Evolutionary conservation across 2,113 vertebrate species (phyloP).

Genomic region (Arizona elegans): DNA sequence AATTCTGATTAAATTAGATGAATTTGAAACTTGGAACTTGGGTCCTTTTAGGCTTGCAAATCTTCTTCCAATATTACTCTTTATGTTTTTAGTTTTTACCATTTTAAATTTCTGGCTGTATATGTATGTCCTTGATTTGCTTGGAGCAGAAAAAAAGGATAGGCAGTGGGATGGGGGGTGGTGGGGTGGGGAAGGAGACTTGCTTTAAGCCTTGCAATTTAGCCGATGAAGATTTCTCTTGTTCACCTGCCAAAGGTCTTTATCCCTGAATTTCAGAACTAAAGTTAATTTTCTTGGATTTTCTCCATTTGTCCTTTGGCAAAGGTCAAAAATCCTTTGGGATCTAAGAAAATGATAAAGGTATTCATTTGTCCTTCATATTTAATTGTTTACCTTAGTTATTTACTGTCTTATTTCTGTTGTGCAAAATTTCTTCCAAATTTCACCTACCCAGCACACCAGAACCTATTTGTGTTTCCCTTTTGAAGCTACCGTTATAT

Average conservation of each 20-base stretch:
- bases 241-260: background rate
- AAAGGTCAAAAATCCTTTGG: too few species aligned
- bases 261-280: background rate
- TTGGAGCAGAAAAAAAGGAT: background rate
- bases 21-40: background rate
- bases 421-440: background rate
- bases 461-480: background rate
- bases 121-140: background rate
- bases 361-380: background rate
- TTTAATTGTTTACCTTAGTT: background rate
- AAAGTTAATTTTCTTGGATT: background rate
- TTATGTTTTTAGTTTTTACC: background rate
- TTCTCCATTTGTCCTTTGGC: background rate
- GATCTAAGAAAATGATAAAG: background rate
- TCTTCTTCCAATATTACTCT: background rate
- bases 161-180: background rate
- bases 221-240: background rate
- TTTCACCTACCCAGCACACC: background rate
- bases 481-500: background rate
- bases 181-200: background rate
- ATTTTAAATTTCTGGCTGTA: background rate
- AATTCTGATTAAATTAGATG: background rate
- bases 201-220: background rate
- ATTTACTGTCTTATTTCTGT: background rate
- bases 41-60: background rate